These are phyloP conservation scores for Trachemys scripta DNA, from an alignment of 2,113 vertebrate species.

Conservation along the genomic window DNA sequence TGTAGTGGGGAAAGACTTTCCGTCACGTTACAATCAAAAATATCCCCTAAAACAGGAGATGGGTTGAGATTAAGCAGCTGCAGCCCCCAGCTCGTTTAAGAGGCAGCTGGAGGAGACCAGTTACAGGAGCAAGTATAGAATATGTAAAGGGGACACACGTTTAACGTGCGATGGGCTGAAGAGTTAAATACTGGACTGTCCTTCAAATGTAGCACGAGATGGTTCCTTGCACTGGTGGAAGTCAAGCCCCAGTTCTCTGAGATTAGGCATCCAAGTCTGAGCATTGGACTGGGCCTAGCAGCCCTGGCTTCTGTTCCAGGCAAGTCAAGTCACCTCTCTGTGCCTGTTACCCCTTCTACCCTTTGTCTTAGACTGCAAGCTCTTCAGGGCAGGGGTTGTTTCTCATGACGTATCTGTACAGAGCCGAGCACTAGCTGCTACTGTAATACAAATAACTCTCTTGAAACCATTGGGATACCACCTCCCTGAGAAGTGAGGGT, in stretches of 20 bases:
- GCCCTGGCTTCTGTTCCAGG: neutral
- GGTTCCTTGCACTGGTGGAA: neutral
- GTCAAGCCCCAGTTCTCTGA: neutral
- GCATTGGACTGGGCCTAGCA: neutral
- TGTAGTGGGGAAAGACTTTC: neutral
- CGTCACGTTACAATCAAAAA: neutral
- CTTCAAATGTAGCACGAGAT: neutral
- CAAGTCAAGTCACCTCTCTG: neutral
- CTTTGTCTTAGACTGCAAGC: neutral
- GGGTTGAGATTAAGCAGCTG: neutral
- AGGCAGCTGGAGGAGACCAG: neutral
- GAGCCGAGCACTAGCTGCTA: neutral
- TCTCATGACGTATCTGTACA: neutral
- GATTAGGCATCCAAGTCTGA: neutral
- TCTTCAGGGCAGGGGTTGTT: neutral
- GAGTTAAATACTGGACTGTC: fast-evolving
- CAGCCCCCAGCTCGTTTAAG: fast-evolving
- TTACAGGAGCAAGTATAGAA: neutral
- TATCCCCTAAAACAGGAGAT: fast-evolving
- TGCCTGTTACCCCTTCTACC: neutral
- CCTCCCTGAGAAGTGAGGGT: neutral
- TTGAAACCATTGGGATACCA: neutral
- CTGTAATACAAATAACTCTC: neutral
- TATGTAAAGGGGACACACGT: neutral
- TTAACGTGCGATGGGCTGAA: neutral